Evolutionary conservation across 2,113 vertebrate genomes (phyloP), one percentile per base, ranked within the genome.

Genomic region (Asarcornis scutulata): DNA sequence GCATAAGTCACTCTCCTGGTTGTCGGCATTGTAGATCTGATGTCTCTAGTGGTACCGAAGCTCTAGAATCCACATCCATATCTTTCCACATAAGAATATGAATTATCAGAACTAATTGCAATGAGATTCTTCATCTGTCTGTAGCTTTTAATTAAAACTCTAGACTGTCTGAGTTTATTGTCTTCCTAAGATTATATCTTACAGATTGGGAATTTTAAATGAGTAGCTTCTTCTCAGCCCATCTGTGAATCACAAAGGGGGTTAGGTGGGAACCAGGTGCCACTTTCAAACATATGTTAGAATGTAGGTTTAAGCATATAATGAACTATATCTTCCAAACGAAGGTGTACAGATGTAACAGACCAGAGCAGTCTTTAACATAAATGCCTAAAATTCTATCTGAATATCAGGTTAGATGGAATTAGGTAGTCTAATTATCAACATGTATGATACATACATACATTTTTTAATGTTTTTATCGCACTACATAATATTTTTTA

Each of bases 201-300:
- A 87, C 40, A 69, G 64, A 89, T 31, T 94, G 59, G 79, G 88
- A 96, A 95, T 92, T 90, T 56, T 27, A 94, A 93, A 93, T 55
- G 27, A 90, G 68, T n/a, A 74, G 46, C 29, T 85, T 36, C 48
- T 93, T 97, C 59, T 79, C 83, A 88, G 76, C 12, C 83, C 79
- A 96, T 86, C 88, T 93, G 88, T 94, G 91, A 93, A 83, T 82
- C 81, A 84, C 85, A 86, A 95, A 94, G 40, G 46, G 55, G 18
- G n/a, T 91, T 86, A 86, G 63, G 59, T 76, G 40, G 86, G 59
- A 92, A 77, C 25, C 88, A 90, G 83, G 79, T 94, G 90, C 40
- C 89, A 72, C 81, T 92, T 94, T 74, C 63, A 69, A 93, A 69
- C 79, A 59, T 83, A 94, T 88, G 60, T 48, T 80, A 46, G 44